These are phyloP conservation scores for Nycticorax nycticorax DNA, from an alignment of 2,113 vertebrate species.

Conservation along the genomic window DNA sequence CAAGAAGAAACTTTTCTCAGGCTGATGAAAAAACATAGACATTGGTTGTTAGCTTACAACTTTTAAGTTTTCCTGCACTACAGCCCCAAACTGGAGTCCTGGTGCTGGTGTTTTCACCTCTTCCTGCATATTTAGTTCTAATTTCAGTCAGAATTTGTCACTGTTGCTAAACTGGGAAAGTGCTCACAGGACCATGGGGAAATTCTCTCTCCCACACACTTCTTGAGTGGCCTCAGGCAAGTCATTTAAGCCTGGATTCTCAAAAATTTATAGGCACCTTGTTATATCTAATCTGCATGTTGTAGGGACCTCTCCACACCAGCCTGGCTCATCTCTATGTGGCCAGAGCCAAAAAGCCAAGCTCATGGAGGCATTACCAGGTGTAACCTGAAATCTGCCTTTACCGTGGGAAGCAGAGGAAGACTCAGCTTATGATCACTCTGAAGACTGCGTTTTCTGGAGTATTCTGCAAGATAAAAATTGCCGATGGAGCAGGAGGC, in stretches of 20 bases:
- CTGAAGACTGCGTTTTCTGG: not conserved
- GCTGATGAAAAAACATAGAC: not conserved
- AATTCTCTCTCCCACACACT: not conserved
- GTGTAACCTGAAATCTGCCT: not conserved
- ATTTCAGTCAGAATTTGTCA: not conserved
- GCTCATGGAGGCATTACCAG: not conserved
- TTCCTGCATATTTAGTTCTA: not conserved
- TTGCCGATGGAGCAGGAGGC: not conserved
- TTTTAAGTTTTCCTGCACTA: not conserved
- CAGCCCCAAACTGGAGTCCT: not conserved
- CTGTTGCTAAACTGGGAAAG: not conserved
- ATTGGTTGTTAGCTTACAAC: not conserved
- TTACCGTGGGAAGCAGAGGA: not conserved
- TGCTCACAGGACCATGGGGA: accelerated
- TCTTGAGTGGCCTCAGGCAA: not conserved
- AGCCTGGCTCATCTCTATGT: not conserved
- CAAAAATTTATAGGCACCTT: not conserved
- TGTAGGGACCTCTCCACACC: not conserved
- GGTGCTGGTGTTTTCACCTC: not conserved
- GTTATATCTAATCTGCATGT: not conserved
- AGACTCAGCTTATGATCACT: not conserved
- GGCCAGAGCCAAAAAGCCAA: not conserved
- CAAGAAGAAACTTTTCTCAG: not conserved
- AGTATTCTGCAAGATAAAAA: not conserved
- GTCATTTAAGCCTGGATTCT: not conserved